Evolutionary conservation across 2,888 invertebrate species (phyloP), one percentile per base, ranked within the genome.

Genomic region (Opisthograptis luteolata): DNA sequence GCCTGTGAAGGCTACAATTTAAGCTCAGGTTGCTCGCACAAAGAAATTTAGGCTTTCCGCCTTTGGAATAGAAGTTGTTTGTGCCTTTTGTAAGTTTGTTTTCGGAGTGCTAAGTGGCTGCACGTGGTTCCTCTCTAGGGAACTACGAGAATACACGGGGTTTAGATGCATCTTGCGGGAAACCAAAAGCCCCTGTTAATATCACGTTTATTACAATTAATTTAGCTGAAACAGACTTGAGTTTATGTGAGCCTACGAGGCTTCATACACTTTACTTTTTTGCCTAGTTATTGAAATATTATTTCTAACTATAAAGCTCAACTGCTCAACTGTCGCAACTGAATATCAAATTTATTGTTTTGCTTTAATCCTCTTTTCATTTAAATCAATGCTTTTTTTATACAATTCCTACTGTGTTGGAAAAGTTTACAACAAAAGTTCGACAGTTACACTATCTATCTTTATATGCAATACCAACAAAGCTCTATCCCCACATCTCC

Each of bases 61-160:
- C 56, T 59, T 55, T 44, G 54, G 45, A n/a, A 57, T 66, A 70
- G 69, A 64, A 64, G 71, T 69, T 67, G 68, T 67, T 73, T 77
- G 67, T 70, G 56, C 64, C 62, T 76, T 75, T 68, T 65, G 67
- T 70, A 65, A 68, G 69, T 73, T 70, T 77, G 76, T 78, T 79
- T 73, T 72, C 66, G 63, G 72, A 78, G 82, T 79, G 83, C 80
- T 88, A 88, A 88, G 89, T 87, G 84, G 84, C 70, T 81, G 82
- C 87, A 84, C 85, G 87, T 86, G 84, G 84, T 64, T 59, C 61
- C 68, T 81, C 88, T 76, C 73, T 43, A 58, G 81, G 76, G 84
- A 76, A 64, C 62, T 66, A 56, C 66, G 68, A 68, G 77, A 79
- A 84, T 79, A 84, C 78, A 72, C 75, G 64, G 73, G 77, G 74